Conservation (phyloP, 2,113 vertebrate species). For the Zeus faber region DNA sequence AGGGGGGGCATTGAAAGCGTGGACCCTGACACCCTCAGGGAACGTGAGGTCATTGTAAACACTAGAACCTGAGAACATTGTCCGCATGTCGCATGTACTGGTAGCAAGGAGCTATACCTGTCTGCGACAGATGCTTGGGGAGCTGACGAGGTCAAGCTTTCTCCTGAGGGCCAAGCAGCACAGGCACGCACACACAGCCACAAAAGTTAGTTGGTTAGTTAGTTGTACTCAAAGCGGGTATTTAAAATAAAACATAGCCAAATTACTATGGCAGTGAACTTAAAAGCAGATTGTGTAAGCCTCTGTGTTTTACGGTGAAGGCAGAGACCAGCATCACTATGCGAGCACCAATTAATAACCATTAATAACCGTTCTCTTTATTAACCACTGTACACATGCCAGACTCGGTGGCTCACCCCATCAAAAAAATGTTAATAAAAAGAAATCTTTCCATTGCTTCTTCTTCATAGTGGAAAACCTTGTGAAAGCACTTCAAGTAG, state of each 20-base stretch:
- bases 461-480: constrained; percentile 16
- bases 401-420: constrained; percentile 13
- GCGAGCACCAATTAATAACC: too few relatives aligned
- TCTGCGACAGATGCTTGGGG: constrained; percentile 27
- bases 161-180: too few relatives aligned
- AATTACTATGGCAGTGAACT: too few relatives aligned
- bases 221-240: too few relatives aligned
- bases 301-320: too few relatives aligned
- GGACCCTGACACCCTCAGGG: constrained; percentile 33
- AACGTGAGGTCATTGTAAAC: constrained; percentile 47
- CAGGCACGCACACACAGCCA: constrained; percentile 4
- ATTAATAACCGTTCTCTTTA: constrained; percentile 23
- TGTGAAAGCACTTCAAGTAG: constrained; percentile 15
- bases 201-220: too few relatives aligned
- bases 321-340: too few relatives aligned
- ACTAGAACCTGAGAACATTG: constrained; percentile 45
- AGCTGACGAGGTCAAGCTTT: not conserved
- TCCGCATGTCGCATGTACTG: constrained; percentile 38
- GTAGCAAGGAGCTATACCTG: constrained; percentile 35
- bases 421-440: too few relatives aligned
- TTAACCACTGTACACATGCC: constrained; percentile 9
- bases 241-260: too few relatives aligned
- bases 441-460: constrained; percentile 37
- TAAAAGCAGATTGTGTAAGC: too few relatives aligned
- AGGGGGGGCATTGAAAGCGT: constrained; percentile 41